These are phyloP conservation scores for Quadriops clusia DNA, from an alignment of 2,888 invertebrate genomes.

Conservation along the genomic window DNA sequence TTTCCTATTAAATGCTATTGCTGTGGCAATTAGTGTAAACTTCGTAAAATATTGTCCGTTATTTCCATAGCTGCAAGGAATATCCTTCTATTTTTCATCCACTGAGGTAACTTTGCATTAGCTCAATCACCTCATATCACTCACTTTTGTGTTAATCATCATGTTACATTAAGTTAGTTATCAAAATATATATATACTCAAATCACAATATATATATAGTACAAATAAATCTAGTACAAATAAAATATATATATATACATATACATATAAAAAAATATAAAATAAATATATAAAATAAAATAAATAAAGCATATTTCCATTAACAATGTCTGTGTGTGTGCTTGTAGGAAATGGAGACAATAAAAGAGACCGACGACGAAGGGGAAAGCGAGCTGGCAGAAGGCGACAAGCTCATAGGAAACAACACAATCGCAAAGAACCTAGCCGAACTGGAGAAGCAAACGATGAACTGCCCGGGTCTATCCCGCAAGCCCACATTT, in stretches of 20 bases:
- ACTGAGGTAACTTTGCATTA: constrained; percentile 29
- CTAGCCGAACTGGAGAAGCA: constrained; percentile 30
- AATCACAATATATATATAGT: background rate
- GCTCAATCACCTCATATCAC: too few species aligned
- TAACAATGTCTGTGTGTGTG: background rate
- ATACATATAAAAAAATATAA: too few species aligned
- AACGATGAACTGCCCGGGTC: constrained; percentile 20
- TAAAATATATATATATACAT: too few species aligned
- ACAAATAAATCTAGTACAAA: too few species aligned
- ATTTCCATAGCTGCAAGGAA: constrained; percentile 32
- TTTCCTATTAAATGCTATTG: too few species aligned
- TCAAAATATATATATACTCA: background rate
- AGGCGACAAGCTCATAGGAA: constrained; percentile 27
- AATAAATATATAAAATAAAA: too few species aligned
- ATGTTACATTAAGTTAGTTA: background rate
- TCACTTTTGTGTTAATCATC: too few species aligned
- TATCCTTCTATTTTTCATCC: constrained; percentile 34
- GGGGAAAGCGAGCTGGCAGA: constrained; percentile 43
- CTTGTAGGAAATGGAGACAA: constrained; percentile 55
- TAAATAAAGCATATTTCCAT: too few species aligned
- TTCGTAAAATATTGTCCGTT: too few species aligned
- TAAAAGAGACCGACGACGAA: constrained; percentile 53
- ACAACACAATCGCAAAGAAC: constrained; percentile 25
- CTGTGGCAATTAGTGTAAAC: too few species aligned
- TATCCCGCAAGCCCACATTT: constrained; percentile 31